phyloP scores from a whole-genome alignment of 2,888 invertebrate species.

The Pachydiplax longipennis region DNA sequence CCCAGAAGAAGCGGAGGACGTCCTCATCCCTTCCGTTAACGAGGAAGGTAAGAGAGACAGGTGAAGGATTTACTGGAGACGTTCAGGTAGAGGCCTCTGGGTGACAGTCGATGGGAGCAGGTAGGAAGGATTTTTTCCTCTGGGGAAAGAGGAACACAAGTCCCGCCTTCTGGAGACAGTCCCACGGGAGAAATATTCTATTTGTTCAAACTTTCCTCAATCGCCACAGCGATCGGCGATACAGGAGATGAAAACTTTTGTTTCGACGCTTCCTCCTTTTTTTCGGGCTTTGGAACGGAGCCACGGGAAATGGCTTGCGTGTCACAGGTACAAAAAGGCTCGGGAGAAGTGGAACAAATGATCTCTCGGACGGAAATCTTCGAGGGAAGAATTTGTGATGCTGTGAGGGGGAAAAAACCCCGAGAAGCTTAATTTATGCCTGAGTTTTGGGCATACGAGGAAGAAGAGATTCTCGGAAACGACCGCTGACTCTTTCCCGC shows the following conservation, averaged over 20 bases:
- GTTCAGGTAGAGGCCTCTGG: not conserved
- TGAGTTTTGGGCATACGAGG: not conserved
- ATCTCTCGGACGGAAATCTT: not conserved
- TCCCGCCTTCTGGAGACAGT: not conserved
- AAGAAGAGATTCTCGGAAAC: not conserved
- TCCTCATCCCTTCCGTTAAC: not conserved
- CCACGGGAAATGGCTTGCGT: not conserved
- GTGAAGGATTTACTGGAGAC: constrained; percentile 20
- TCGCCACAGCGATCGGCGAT: constrained; percentile 6
- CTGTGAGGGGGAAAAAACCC: not conserved
- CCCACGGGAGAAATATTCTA: constrained; percentile 1
- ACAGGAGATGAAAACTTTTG: not conserved
- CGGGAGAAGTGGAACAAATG: not conserved
- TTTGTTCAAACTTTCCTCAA: constrained; percentile 5
- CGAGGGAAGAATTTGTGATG: not conserved
- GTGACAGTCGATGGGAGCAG: constrained; percentile 22
- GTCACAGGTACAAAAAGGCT: not conserved
- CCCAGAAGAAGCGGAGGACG: not conserved
- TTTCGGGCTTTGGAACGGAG: not conserved
- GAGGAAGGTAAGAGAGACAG: not conserved
- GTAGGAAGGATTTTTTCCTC: not conserved
- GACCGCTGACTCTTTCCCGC: not conserved
- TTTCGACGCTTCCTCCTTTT: not conserved
- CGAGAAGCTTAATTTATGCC: not conserved
- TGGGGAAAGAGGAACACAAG: not conserved